Conservation (phyloP, 2,113 vertebrate genomes). For the Saccopteryx bilineata region DNA sequence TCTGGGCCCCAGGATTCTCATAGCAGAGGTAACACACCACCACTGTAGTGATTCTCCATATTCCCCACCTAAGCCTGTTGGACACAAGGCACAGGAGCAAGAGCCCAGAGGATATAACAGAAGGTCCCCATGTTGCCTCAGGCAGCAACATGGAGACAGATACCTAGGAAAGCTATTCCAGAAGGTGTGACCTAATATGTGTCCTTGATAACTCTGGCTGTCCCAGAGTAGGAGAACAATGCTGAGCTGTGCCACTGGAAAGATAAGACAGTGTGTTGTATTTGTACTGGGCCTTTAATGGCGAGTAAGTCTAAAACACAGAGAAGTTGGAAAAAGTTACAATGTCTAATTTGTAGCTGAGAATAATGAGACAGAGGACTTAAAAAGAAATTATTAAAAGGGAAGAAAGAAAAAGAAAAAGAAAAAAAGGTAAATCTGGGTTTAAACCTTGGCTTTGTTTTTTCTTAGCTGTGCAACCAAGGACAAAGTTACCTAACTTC, state of each 20-base stretch:
- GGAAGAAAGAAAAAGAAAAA: no score
- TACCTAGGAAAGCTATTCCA: fast-evolving
- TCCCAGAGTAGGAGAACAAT: not conserved
- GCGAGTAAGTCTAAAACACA: not conserved
- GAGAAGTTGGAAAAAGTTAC: not conserved
- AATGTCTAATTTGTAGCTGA: not conserved
- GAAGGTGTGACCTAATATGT: not conserved
- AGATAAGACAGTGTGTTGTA: not conserved
- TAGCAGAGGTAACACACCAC: not conserved
- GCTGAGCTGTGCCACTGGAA: not conserved
- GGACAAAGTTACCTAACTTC: not conserved
- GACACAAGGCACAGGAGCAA: not conserved
- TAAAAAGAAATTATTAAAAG: not conserved
- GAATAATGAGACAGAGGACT: not conserved
- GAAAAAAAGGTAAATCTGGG: not conserved
- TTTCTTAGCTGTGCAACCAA: not conserved
- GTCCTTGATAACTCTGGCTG: not conserved
- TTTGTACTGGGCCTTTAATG: not conserved
- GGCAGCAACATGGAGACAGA: not conserved
- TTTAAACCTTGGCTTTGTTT: not conserved
- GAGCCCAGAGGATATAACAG: not conserved
- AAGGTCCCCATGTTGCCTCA: not conserved
- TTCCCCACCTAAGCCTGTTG: not conserved
- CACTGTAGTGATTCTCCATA: not conserved
- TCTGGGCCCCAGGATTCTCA: not conserved